Evolutionary conservation across 1,140 invertebrate genomes (phyloP).

Genomic region (Trachymyrmex septentrionalis): DNA sequence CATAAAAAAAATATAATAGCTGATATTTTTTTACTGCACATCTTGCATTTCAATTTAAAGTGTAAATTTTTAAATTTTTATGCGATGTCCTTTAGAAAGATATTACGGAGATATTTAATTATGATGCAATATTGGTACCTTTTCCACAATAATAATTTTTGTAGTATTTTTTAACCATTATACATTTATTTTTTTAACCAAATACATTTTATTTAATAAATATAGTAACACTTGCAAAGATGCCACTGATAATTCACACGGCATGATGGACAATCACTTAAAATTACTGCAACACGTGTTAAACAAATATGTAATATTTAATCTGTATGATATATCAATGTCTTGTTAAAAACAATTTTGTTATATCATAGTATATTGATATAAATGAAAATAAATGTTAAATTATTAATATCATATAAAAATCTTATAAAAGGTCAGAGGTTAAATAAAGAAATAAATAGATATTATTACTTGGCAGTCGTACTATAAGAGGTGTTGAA

Average conservation of each 20-base stretch:
- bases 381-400: neutral
- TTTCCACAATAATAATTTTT: too few species aligned
- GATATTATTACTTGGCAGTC: slow-evolving; percentile 27
- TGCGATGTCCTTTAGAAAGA: neutral
- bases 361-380: neutral
- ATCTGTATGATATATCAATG: neutral
- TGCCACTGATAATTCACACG: too few species aligned
- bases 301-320: neutral
- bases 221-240: too few species aligned
- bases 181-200: too few species aligned
- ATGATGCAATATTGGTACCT: too few species aligned
- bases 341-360: neutral
- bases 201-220: too few species aligned
- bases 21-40: neutral
- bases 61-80: neutral
- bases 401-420: neutral
- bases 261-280: too few species aligned
- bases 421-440: neutral
- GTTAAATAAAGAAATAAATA: neutral
- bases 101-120: neutral
- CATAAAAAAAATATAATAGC: neutral
- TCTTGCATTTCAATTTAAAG: neutral
- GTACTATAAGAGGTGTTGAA: neutral
- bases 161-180: too few species aligned
- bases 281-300: neutral